These are phyloP conservation scores for Alectura lathami DNA, from an alignment of 2,113 vertebrate genomes.

Conservation along the genomic window DNA sequence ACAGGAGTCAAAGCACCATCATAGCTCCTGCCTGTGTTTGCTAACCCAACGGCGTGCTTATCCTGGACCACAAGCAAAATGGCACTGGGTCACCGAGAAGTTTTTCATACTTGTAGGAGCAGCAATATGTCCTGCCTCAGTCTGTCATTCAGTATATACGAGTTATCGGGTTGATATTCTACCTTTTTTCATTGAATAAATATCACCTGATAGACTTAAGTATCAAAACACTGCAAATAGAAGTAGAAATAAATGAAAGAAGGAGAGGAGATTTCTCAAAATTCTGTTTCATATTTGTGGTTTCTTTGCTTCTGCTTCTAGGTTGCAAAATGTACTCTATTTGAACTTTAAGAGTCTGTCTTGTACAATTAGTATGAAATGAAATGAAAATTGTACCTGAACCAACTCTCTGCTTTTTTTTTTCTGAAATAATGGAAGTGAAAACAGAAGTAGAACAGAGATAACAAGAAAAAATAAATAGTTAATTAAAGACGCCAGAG, in stretches of 20 bases:
- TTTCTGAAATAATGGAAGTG: constrained; percentile 25
- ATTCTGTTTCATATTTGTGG: neutral
- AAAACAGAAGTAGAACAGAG: constrained; percentile 23
- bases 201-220: neutral
- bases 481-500: constrained; percentile 34
- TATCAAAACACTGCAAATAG: no score
- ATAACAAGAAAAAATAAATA: neutral
- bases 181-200: neutral
- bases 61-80: neutral
- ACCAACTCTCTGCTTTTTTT: neutral
- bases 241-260: neutral
- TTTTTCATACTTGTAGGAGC: neutral
- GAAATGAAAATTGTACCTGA: neutral
- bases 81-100: neutral
- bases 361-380: neutral
- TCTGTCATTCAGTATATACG: rapidly evolving
- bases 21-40: neutral
- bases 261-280: neutral
- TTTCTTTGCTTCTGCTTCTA: neutral
- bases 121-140: neutral
- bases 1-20: neutral
- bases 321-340: neutral
- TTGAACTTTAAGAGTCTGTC: neutral
- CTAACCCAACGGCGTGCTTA: neutral
- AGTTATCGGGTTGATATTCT: neutral